Evolutionary conservation across 2,797 vertebrate genomes (phyloP).

Genomic region (Esox lucius): DNA sequence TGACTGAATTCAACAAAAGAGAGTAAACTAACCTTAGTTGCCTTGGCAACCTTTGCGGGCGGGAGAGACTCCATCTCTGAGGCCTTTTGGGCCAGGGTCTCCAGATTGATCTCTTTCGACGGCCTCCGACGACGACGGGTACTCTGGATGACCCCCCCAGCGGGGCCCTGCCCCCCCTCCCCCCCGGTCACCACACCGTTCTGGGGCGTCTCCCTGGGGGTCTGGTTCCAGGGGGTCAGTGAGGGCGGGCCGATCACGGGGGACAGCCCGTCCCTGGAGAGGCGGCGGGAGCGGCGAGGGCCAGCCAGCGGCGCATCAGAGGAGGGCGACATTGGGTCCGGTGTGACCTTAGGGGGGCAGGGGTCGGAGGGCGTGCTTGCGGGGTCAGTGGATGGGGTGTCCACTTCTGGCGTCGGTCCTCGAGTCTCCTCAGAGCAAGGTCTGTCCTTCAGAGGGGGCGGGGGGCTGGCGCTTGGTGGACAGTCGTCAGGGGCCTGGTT

Average conservation of each 20-base stretch:
- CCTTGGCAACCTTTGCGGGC: conserved; percentile 20
- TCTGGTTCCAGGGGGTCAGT: conserved; percentile 63
- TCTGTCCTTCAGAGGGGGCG: conserved; percentile 35
- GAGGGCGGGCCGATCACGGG: conserved; percentile 70
- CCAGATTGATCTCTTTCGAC: conserved; percentile 90
- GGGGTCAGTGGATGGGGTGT: neutral
- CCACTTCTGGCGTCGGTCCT: conserved; percentile 31
- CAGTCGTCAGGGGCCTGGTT: conserved; percentile 44
- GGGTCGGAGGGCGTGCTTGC: conserved; percentile 3
- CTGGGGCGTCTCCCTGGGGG: conserved; percentile 56
- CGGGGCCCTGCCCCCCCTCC: conserved; percentile 57
- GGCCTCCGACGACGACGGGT: conserved; percentile 79
- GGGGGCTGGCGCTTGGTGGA: conserved; percentile 15
- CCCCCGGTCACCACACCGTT: conserved; percentile 55
- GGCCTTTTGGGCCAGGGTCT: conserved; percentile 90
- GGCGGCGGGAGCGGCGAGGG: conserved; percentile 87
- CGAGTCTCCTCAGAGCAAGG: conserved; percentile 8
- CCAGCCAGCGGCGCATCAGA: conserved; percentile 53
- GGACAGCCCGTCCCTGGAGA: conserved; percentile 75
- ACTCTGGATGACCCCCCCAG: conserved; percentile 87
- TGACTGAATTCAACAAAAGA: neutral
- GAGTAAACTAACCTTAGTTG: neutral
- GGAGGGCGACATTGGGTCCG: conserved; percentile 24
- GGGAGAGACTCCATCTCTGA: conserved; percentile 86
- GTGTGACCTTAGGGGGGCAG: conserved; percentile 22